A percentile compares a stretch with the other conserved stretches of the same genome.
phyloP scores from a whole-genome alignment of 2,113 vertebrate genomes.

The Xiphorhynchus elegans region DNA sequence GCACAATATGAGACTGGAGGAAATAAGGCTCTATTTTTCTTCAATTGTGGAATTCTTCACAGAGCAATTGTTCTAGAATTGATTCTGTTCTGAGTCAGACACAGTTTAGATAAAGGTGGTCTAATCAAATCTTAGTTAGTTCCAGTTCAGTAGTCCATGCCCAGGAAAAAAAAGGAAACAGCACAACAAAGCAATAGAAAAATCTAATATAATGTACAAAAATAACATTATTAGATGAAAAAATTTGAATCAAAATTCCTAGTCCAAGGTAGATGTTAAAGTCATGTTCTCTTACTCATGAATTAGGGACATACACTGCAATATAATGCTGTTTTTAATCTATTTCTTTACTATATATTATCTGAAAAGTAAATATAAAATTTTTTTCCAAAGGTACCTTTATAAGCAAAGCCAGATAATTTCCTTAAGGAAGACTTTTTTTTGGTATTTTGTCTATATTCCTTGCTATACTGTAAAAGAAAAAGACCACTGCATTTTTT shows the following conservation, averaged over 20 bases:
- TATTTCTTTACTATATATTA: background rate
- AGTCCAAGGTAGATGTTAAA: background rate
- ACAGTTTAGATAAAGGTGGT: background rate
- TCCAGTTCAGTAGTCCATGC: background rate
- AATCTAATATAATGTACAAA: background rate
- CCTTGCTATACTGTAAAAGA: background rate
- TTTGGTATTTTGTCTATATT: background rate
- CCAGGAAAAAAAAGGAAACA: background rate
- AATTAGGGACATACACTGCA: background rate
- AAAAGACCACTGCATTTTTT: background rate
- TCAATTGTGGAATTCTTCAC: background rate
- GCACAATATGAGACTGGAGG: background rate
- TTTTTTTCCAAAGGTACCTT: background rate
- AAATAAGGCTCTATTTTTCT: background rate
- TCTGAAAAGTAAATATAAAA: background rate
- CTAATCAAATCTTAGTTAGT: constrained; percentile 20
- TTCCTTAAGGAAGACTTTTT: background rate
- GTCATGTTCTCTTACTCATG: background rate
- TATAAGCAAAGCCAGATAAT: background rate
- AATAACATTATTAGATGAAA: background rate
- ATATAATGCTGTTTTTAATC: background rate
- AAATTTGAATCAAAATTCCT: background rate
- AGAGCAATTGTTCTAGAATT: background rate
- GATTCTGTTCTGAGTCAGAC: background rate
- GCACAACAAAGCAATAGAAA: background rate